These are phyloP conservation scores for Chelon auratus DNA, from an alignment of 2,797 vertebrate genomes.

Conservation along the genomic window DNA sequence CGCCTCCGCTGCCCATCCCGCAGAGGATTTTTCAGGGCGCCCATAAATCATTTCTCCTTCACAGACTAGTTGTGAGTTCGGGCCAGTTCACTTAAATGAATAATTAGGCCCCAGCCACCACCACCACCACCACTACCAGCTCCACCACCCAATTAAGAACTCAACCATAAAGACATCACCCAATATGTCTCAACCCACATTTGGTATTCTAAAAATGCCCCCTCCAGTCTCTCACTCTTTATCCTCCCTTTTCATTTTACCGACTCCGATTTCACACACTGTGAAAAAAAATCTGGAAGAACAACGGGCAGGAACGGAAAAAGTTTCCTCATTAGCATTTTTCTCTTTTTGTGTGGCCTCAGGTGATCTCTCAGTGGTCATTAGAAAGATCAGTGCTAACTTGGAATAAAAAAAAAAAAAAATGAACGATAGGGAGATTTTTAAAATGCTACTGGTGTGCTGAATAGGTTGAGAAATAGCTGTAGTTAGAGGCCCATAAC, in stretches of 20 bases:
- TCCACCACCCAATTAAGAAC: slow-evolving; percentile 74
- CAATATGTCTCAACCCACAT: slow-evolving; percentile 25
- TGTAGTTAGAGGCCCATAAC: slow-evolving; percentile 9
- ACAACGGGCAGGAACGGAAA: neutral
- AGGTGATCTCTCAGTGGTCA: slow-evolving; percentile 21
- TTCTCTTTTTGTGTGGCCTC: neutral
- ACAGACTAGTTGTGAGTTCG: slow-evolving; percentile 53
- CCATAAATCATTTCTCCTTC: slow-evolving; percentile 73
- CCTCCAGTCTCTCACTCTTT: neutral
- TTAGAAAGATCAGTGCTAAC: slow-evolving; percentile 10
- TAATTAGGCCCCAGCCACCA: slow-evolving; percentile 67
- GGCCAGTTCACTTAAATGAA: slow-evolving; percentile 74
- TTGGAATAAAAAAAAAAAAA: too few species aligned
- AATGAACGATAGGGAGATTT: too few species aligned
- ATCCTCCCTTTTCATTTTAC: neutral
- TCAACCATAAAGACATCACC: slow-evolving; percentile 51
- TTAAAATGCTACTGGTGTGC: slow-evolving; percentile 29
- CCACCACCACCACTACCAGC: slow-evolving; percentile 18
- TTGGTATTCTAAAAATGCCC: slow-evolving; percentile 31
- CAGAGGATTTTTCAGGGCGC: slow-evolving; percentile 48
- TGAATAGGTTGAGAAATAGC: slow-evolving; percentile 20
- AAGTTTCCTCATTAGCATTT: slow-evolving; percentile 4
- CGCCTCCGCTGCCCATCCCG: neutral
- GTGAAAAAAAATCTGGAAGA: slow-evolving; percentile 21
- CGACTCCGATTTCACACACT: slow-evolving; percentile 8